Base-by-base conservation (phyloP, 1,140 invertebrate species). In the Cydia fagiglandana region DNA sequence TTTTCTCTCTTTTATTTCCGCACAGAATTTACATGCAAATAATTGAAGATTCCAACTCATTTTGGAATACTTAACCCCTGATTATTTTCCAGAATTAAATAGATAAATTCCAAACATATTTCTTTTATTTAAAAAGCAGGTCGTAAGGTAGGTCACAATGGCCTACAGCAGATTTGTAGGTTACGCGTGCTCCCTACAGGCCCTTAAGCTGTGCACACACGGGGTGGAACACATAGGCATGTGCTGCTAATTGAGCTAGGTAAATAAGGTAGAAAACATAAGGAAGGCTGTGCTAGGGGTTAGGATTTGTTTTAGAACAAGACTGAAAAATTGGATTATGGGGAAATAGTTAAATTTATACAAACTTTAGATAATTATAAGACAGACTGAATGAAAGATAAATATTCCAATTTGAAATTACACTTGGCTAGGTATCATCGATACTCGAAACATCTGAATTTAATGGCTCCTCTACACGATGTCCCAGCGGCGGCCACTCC, bases 151-250 rank as follows among this genome's bases (percentile, higher is more conserved):
- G 2, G 2, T 41, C 66, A 66, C 64, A 70, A 70, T 70, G 66
- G 66, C 66, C 66, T 70, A 70, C 30, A 82, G 81, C 81, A 81
- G 81, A 88, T 88, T 89, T 91, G 84, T 90, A 87, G 88, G 89
- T 88, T 90, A 89, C 82, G 81, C 84, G 86, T 87, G 79, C 86
- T 86, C 73, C 75, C 81, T 83, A 75, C 76, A 78, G 56, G 82
- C 84, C 86, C 85, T 80, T 81, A 61, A 79, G 76, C 73, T 83
- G 83, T 84, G 84, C 83, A 84, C 86, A 77, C 86, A 61, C 83
- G 64, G 74, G 78, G 78, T 75, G 77, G 80, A 80, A 76, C 79
- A 81, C 75, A 73, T 73, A 79, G 73, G 64, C 73, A 80, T 70
- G 66, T 70, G 66, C 34, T 70, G 38, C 34, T 70, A 70, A 70